Evolutionary conservation across 2,888 invertebrate genomes (phyloP), one percentile per base, ranked within the genome.

Genomic region (Coenonympha glycerion): DNA sequence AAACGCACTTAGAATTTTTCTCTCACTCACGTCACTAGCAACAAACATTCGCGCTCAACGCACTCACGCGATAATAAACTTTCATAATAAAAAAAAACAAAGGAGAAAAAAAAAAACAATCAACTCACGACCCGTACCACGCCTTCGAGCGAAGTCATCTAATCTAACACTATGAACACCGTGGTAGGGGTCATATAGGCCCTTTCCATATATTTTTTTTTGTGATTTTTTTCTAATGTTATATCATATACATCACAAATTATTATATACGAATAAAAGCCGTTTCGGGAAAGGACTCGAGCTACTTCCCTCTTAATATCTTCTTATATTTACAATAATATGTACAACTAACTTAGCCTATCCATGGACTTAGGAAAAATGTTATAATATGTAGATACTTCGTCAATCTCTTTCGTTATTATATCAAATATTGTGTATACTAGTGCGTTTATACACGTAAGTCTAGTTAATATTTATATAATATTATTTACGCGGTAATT

Each of bases 21-120:
- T 69, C 60, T 76, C 72, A 71, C 72, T 72, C 73, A 71, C 73
- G 69, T 64, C 71, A 69, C 57, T 65, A 69, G 62, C 64, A 76
- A 73, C 75, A 74, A 76, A 68, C 67, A 65, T 56, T 64, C 66
- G 68, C 68, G 64, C 64, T 64, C 63, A 56, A 58, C 68, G 67
- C 70, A 71, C 68, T 72, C 74, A 66, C 75, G 70, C 73, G 71
- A 63, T 68, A 69, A 83, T 81, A 82, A 79, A 80, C 79, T 82
- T 80, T 77, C 66, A 80, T 77, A 75, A 71, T 76, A 76, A 55
- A 50, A 59, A 58, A 56, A 59, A 66, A 70, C 68, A 66, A 60
- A 55, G 59, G 64, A 66, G 68, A 68, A 68, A 61, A 70, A 69
- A 71, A 71, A 69, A 68, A 59, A 60, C 53, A 57, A 63, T 54